phyloP scores from a whole-genome alignment of 1,140 invertebrate species.

The Drosophila tropicalis region DNA sequence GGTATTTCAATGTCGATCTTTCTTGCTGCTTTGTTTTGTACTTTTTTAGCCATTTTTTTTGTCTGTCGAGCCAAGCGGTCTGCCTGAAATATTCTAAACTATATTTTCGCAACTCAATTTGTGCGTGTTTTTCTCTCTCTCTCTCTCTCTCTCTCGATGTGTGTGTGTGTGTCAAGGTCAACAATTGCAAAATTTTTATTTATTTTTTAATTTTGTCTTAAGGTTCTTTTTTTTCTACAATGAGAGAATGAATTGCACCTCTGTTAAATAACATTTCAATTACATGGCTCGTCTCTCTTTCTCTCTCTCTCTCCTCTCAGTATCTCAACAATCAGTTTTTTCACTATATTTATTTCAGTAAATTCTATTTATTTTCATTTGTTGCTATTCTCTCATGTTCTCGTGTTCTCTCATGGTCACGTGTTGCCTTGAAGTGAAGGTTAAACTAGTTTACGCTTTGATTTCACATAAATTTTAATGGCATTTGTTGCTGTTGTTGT shows the following conservation, averaged over 20 bases:
- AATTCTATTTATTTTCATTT: conserved; percentile 17
- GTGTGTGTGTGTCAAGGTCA: conserved; percentile 8
- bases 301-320: no score
- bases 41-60: background rate
- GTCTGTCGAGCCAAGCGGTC: background rate
- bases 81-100: conserved; percentile 4
- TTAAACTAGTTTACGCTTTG: conserved; percentile 74
- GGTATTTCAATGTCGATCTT: background rate
- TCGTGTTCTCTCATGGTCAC: conserved; percentile 52
- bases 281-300: background rate
- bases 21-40: background rate
- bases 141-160: background rate
- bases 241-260: background rate
- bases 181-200: background rate
- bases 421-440: conserved; percentile 61
- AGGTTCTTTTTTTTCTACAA: background rate
- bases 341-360: conserved; percentile 14
- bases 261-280: conserved; percentile 3
- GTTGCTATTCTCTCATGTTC: conserved; percentile 16
- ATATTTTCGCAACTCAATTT: background rate
- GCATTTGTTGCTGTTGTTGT: conserved; percentile 6
- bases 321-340: conserved; percentile 8
- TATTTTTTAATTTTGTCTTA: background rate
- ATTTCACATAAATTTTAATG: conserved; percentile 71
- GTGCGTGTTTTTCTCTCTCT: background rate